phyloP scores from a whole-genome alignment of 2,888 invertebrate genomes.

The Melieria picta region DNA sequence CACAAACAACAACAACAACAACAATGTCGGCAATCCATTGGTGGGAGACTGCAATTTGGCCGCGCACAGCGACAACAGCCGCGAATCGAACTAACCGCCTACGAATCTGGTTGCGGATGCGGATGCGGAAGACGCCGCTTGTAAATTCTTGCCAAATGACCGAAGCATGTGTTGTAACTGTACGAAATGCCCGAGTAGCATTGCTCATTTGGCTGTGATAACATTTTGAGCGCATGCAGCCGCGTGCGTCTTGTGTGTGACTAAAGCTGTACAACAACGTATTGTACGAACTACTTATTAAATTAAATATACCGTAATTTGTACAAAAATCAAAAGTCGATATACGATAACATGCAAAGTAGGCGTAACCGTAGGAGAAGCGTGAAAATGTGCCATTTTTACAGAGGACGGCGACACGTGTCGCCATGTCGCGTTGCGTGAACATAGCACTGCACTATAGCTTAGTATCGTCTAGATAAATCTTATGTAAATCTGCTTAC shows the following conservation, averaged over 20 bases:
- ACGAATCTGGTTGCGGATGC: background rate
- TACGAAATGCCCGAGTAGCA: no score
- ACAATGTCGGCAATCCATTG: conserved; percentile 19
- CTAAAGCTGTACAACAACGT: background rate
- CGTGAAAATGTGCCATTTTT: conserved; percentile 19
- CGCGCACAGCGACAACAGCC: conserved; percentile 75
- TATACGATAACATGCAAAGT: background rate
- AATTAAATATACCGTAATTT: background rate
- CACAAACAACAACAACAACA: conserved; percentile 21
- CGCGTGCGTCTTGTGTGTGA: no score
- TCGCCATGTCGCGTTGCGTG: no score
- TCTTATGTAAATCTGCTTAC: no score
- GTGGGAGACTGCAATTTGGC: conserved; percentile 41
- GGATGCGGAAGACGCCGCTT: background rate
- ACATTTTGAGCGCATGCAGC: conserved; percentile 33
- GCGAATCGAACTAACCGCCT: conserved; percentile 71
- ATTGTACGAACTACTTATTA: conserved; percentile 22
- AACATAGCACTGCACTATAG: no score
- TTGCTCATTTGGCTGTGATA: conserved; percentile 63
- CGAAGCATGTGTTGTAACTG: conserved; percentile 9
- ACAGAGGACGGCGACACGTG: background rate
- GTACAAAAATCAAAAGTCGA: background rate
- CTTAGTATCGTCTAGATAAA: no score
- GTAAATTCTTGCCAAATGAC: conserved; percentile 44
- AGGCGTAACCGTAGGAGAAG: background rate